Evolutionary conservation across 2,797 vertebrate genomes (phyloP).

Genomic region (Cheirogaleus major): DNA sequence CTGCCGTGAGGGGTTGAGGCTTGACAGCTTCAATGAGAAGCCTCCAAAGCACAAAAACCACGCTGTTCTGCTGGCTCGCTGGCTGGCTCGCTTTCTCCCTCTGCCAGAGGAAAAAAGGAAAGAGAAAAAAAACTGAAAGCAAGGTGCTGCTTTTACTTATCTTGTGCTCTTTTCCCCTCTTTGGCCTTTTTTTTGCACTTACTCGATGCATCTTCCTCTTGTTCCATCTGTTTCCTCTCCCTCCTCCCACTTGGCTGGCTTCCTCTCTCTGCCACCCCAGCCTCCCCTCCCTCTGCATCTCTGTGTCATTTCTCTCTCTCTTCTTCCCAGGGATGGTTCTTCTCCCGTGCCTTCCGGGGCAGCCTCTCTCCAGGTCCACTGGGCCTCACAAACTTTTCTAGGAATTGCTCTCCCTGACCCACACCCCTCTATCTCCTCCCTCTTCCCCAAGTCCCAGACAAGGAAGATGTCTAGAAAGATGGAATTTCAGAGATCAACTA

Average conservation of each 20-base stretch:
- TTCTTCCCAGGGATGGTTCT: neutral
- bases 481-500: neutral
- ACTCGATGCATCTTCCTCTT: neutral
- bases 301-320: neutral
- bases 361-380: neutral
- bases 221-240: neutral
- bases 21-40: constrained; percentile 53
- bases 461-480: neutral
- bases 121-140: neutral
- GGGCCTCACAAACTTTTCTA: neutral
- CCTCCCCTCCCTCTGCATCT: neutral
- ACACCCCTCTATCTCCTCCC: too few species aligned
- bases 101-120: neutral
- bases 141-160: neutral
- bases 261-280: neutral
- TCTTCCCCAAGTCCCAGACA: neutral
- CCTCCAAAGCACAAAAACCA: constrained; percentile 35
- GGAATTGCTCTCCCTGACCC: neutral
- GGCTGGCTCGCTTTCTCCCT: neutral
- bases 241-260: neutral
- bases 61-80: neutral
- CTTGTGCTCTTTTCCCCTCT: neutral
- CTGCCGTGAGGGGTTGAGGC: constrained; percentile 44
- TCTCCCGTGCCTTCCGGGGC: neutral
- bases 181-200: neutral